Base-by-base conservation (phyloP, 1,140 invertebrate species). In the Melipona quadrifasciata region DNA sequence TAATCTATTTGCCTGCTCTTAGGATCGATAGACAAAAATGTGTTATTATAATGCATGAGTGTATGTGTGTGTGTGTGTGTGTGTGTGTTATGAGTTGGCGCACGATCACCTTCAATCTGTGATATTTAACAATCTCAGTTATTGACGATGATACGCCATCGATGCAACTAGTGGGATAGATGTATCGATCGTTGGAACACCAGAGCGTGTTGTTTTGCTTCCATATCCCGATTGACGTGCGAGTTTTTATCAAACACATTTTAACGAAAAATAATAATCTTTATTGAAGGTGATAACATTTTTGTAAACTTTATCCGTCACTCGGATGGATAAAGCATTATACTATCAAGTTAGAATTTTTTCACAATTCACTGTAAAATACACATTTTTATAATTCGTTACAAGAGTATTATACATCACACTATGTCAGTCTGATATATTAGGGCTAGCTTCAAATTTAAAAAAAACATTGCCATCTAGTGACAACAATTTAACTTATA, bases 21-120 rank as follows among this genome's bases (percentile, higher is more conserved):
- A 67, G 19, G 61, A 82, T 74, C 51, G 21, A 74, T 82, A 82
- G 31, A 61, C 51, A n/a, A 31, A 61, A n/a, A 64, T 72, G n/a
- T 58, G 12, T 68, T 27, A 51, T 51, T 72, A 31, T 31, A 80
- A 61, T 27, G 39, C 27, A 1, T 24, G 34, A 31, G 14, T 21
- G 39, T 39, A 5, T 39, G 39, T 8, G 4, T 39, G 39, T 39
- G 34, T 39, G 34, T 39, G 34, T 39, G 34, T 39, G 34, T 39
- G 34, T 39, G 34, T 39, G 34, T n/a, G 24, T 39, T 67, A n/a
- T 21, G 39, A 31, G 10, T 51, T 27, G 11, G 14, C 27, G n/a
- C 55, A 2, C 51, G 10, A 68, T 61, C 47, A 58, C 21, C 31
- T 39, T 47, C 21, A 31, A 19, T 1, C 12, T 53, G 34, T 72